Percentiles rank a stretch among this genome's conserved stretches.
These are phyloP conservation scores for Lutraria lutraria DNA, from an alignment of 2,888 invertebrate genomes.

Conservation along the genomic window DNA sequence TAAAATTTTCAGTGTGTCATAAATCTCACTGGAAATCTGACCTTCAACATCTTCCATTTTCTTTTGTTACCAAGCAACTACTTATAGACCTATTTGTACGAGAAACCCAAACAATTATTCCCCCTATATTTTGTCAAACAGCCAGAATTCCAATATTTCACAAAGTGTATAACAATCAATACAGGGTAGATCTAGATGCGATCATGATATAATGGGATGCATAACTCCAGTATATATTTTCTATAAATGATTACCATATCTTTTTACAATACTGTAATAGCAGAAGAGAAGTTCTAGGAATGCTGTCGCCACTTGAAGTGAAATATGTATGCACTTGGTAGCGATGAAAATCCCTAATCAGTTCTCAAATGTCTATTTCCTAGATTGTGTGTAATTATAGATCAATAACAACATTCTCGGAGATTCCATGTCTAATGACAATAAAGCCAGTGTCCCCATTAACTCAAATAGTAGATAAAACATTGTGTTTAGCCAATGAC, in stretches of 20 bases:
- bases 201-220: conserved; percentile 9
- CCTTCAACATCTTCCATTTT: too few species aligned
- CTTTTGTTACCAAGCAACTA: not conserved
- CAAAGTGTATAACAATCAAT: conserved; percentile 4
- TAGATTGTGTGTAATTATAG: not conserved
- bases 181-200: not conserved
- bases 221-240: not conserved
- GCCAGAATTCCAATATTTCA: not conserved
- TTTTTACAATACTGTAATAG: conserved; percentile 5
- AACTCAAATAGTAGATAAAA: conserved; percentile 22
- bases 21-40: too few species aligned
- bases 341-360: conserved; percentile 18
- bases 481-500: conserved; percentile 1
- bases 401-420: conserved; percentile 10
- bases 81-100: not conserved
- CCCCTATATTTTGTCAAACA: conserved; percentile 5
- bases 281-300: not conserved
- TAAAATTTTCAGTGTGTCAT: too few species aligned
- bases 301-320: not conserved
- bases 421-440: conserved; percentile 22
- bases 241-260: conserved; percentile 7
- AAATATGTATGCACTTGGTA: conserved; percentile 10
- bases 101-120: not conserved
- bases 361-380: conserved; percentile 14
- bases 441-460: conserved; percentile 25